Conservation (phyloP, 2,888 invertebrate genomes). For the Lasioglossum marginatum region DNA sequence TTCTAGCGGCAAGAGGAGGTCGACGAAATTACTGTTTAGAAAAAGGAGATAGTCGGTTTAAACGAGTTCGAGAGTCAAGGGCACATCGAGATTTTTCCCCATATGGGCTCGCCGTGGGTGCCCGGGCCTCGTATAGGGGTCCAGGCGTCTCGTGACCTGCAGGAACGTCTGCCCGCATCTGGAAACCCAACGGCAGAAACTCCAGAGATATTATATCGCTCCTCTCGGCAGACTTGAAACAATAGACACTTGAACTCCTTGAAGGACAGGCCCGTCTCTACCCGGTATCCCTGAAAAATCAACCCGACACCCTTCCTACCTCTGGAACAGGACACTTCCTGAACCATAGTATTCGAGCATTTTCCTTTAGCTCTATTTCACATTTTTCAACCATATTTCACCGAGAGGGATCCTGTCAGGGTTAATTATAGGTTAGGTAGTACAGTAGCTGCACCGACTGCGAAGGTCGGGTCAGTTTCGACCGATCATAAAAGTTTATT, state of each 20-base stretch:
- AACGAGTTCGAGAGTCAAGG: conserved; percentile 44
- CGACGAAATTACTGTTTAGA: conserved; percentile 2
- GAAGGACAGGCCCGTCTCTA: conserved; percentile 48
- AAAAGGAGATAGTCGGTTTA: neutral
- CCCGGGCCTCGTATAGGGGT: conserved; percentile 63
- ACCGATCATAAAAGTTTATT: neutral
- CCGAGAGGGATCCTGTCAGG: neutral
- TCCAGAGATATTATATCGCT: conserved; percentile 79
- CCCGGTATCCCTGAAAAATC: conserved; percentile 52
- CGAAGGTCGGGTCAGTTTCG: neutral
- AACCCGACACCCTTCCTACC: neutral
- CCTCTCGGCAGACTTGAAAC: conserved; percentile 73
- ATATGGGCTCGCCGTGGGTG: conserved; percentile 35
- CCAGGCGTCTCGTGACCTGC: conserved; percentile 41
- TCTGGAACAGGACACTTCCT: neutral
- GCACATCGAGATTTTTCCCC: conserved; percentile 49
- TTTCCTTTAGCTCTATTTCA: neutral
- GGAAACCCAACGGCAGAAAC: conserved; percentile 67
- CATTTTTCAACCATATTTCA: neutral
- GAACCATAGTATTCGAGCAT: neutral
- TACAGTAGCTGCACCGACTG: neutral
- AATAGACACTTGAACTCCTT: conserved; percentile 74
- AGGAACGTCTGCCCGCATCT: conserved; percentile 76
- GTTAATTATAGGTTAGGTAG: neutral
- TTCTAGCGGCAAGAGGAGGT: neutral